phyloP scores from a whole-genome alignment of 2,113 vertebrate species.

The Dinomys branickii region DNA sequence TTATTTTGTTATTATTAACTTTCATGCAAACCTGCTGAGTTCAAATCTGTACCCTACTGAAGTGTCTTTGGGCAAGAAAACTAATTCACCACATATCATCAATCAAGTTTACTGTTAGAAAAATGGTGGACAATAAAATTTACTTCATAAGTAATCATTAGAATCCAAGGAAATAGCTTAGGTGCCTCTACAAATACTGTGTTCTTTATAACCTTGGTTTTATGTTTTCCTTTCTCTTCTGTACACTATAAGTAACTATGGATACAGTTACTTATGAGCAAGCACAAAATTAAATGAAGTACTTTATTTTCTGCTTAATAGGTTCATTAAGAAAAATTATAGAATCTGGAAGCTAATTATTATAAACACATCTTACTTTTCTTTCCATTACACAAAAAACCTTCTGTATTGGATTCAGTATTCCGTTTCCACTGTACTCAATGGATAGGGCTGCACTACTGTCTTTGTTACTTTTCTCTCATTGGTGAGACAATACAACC shows the following conservation, averaged over 20 bases:
- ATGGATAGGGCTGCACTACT: not conserved
- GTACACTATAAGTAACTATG: not conserved
- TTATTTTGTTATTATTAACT: not conserved
- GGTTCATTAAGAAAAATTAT: not conserved
- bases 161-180: not conserved
- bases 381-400: not conserved
- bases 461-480: too few relatives aligned
- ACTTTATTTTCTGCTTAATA: not conserved
- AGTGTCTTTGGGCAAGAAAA: not conserved
- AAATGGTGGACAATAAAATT: slow-evolving; percentile 42
- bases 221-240: not conserved
- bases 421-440: too few relatives aligned
- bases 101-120: not conserved
- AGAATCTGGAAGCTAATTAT: not conserved
- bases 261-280: not conserved
- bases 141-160: not conserved
- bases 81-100: not conserved
- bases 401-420: not conserved
- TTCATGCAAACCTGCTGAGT: not conserved
- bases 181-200: not conserved
- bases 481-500: too few relatives aligned
- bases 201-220: not conserved
- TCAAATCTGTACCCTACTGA: not conserved
- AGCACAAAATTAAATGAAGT: not conserved
- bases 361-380: not conserved